Evolutionary conservation across 2,888 invertebrate genomes (phyloP), one percentile per base, ranked within the genome.

Genomic region (Lepidocyrtinus sp.): DNA sequence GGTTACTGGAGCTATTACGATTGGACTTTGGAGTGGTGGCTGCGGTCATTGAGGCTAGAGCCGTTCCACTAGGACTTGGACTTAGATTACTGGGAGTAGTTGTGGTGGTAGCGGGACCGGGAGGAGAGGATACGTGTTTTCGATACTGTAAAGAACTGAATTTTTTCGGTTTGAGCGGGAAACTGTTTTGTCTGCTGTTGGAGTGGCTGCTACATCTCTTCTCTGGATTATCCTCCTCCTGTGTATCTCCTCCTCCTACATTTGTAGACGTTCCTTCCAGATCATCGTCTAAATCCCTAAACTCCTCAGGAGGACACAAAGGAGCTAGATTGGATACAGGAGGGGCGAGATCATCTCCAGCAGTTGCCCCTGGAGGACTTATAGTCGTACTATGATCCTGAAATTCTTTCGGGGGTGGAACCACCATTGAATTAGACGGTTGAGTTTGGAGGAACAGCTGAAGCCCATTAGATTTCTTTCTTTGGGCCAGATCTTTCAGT

Each of bases 381-480:
- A 72, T 72, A 0, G 70, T 70, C 3, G 70, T 70, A 24, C 26
- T 24, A 1, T 71, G 75, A 68, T 84, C 84, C 50, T 83, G 82
- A 50, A 84, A 83, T 65, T 83, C 84, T 46, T 80, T 82, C 17
- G 83, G 83, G 21, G 83, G 84, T 9, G 84, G 84, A 25, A 82
- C 79, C 2, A 72, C 72, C 61, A 55, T 73, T 12, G 65, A n/a
- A 19, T 24, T 26, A 24, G 50, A 45, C 12, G 45, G 27, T 19
- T 62, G 19, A 0, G 46, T 25, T 55, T 67, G 70, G 2, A 76
- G 21, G 46, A 59, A 76, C 27, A 76, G 22, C 24, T 76, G 70
- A 2, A 76, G 21, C 9, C 76, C 76, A 25, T 76, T 76, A 5
- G 69, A 27, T 55, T 71, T 76, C 61, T 65, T 68, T 19, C 65